Conservation (phyloP, 2,797 vertebrate species). For the Gallirallus australis region DNA sequence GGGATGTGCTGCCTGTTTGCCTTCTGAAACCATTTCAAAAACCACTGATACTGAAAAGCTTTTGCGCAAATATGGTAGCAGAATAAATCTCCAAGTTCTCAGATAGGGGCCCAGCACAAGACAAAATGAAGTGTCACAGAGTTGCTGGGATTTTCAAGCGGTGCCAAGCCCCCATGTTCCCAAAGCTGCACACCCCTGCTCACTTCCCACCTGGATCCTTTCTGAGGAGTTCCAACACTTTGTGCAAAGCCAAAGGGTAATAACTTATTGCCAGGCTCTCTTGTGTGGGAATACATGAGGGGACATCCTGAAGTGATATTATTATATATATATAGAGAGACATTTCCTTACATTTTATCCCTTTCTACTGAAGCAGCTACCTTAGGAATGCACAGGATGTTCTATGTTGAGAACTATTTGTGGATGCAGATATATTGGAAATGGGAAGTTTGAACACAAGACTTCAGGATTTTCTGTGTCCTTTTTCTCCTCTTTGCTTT, state of each 20-base stretch:
- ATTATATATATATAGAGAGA: background rate
- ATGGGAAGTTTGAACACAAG: background rate
- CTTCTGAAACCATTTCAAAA: background rate
- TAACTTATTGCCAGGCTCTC: background rate
- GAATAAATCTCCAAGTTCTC: background rate
- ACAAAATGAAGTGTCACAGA: background rate
- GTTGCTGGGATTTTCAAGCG: background rate
- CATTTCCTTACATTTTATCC: slow-evolving; percentile 42
- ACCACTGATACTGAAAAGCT: background rate
- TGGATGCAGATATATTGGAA: slow-evolving; percentile 15
- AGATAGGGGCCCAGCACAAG: background rate
- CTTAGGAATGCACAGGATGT: slow-evolving; percentile 37
- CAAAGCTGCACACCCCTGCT: fast-evolving
- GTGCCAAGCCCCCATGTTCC: background rate
- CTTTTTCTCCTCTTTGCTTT: background rate
- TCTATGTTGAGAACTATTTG: background rate
- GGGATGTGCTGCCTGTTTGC: background rate
- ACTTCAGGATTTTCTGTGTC: background rate
- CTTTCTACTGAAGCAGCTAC: background rate
- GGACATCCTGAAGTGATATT: slow-evolving; percentile 21
- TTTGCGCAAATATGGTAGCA: background rate
- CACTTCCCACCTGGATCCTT: fast-evolving
- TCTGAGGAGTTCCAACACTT: background rate
- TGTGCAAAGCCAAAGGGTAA: background rate
- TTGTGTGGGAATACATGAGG: background rate